Evolutionary conservation across 2,888 invertebrate genomes (phyloP), one percentile per base, ranked within the genome.

Genomic region (Pollenia amentaria): DNA sequence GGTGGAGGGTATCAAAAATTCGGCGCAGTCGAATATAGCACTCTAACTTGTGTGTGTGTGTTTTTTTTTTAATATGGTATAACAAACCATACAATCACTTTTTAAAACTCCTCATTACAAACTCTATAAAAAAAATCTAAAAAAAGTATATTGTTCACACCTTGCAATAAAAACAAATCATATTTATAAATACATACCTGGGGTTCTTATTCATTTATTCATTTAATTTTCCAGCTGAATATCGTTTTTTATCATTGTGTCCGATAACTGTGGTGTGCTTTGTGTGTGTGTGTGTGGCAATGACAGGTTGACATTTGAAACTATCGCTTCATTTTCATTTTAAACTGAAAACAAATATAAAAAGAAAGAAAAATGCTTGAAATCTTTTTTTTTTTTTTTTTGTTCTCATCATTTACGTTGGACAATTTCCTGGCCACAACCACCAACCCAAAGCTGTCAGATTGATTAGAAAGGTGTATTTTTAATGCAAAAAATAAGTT

Each of bases 391-490:
- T n/a, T n/a, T 7, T 64, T 2, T 9, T 48, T 75, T 72, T 72
- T 21, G 6, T 69, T 48, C 9, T n/a, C 51, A 46, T 60, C 38
- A 73, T 51, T 70, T 55, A 55, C 55, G 55, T 29, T 76, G 72
- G 70, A 79, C 78, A 75, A 64, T 86, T 70, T 79, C 79, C 79
- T 75, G 79, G 70, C 78, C 83, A 57, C 78, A 83, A 83, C 57
- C 79, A 79, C 18, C 69, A 82, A 40, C 69, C 42, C 75, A 55
- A 44, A 79, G 12, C 79, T 86, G 79, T 83, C 86, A 83, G 6
- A 79, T 70, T 51, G 78, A 76, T 83, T 86, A 76, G 85, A 86
- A 79, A 86, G 85, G 86, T 83, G 79, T 75, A 73, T 79, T 48
- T 72, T 38, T 16, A 65, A 75, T 67, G 42, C 42, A 62, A 48